Percentiles rank a stretch among this genome's conserved stretches.
phyloP scores from a whole-genome alignment of 2,888 invertebrate genomes.

The Melanargia galathea region DNA sequence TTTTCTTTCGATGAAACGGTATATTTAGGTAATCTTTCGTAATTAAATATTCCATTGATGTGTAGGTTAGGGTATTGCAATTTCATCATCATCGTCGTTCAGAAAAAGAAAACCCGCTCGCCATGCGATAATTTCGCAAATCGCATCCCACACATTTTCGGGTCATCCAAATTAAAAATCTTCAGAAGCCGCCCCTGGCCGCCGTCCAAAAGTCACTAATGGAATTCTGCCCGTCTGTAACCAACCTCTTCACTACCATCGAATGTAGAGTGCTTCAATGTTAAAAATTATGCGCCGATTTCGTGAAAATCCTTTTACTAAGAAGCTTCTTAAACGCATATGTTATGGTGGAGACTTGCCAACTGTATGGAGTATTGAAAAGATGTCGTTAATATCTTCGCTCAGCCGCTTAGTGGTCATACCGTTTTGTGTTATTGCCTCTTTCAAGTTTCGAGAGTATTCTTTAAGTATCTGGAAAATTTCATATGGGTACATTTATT shows the following conservation, averaged over 20 bases:
- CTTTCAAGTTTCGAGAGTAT: conserved; percentile 13
- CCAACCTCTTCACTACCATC: conserved; percentile 57
- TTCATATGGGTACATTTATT: conserved; percentile 13
- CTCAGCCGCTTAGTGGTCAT: conserved; percentile 14
- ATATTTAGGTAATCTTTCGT: too few species aligned
- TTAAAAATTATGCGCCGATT: conserved; percentile 68
- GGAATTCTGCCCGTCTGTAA: conserved; percentile 71
- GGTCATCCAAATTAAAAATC: conserved; percentile 51
- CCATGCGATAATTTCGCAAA: conserved; percentile 17
- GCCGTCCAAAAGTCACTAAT: conserved; percentile 73
- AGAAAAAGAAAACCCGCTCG: neutral
- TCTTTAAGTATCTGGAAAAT: conserved; percentile 2
- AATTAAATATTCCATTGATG: too few species aligned
- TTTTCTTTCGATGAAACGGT: neutral
- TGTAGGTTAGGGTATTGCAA: too few species aligned
- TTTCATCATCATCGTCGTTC: neutral
- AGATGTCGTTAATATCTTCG: conserved; percentile 17
- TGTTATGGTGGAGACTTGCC: conserved; percentile 40
- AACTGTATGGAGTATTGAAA: conserved; percentile 38
- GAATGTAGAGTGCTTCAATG: conserved; percentile 58
- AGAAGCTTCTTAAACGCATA: conserved; percentile 46
- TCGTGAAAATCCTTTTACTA: conserved; percentile 52
- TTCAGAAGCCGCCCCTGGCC: conserved; percentile 55
- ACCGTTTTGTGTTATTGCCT: conserved; percentile 15
- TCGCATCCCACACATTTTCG: conserved; percentile 43